Base-by-base conservation (phyloP, 2,113 vertebrate species). In the Periophthalmodon schlosseri region DNA sequence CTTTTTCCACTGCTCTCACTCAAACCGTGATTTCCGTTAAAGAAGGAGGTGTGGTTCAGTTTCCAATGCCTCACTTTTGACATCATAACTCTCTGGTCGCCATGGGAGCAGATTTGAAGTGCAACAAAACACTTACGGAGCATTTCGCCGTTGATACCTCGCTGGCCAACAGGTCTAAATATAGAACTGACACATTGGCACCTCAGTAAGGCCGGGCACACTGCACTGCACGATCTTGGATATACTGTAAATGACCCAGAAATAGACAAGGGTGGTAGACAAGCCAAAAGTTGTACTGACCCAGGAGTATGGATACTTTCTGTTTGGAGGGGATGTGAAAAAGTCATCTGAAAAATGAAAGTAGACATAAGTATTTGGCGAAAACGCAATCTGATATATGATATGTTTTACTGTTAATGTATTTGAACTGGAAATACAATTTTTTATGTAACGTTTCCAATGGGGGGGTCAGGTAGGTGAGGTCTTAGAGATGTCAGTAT, bases 71-170 rank as follows among this genome's bases (percentile, higher is more conserved):
- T 91, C 50, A 61, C 76, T 75, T 85, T 82, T 92, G 89, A 91
- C 88, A 91, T 92, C 90, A 91, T 65, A 75, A 79, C 57, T 76
- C 50, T 4, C 56, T 9, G 60, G 88, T 77, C 73, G 0, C 83
- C 75, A 90, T 89, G 87, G 90, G 77, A 89, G 93, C 92, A 72
- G 73, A 83, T 81, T 69, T 79, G 78, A 82, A 84, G 82, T 75
- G 84, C 82, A 87, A 82, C 88, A 91, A 89, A 90, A 91, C 86
- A 91, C 77, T 80, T 80, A 63, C 49, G 84, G 87, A 84, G 68
- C 72, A 61, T 72, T 78, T 86, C 28, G 73, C 78, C 8, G 8
- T 28, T 28, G 79, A 39, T 20, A 64, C 84, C 82, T 86, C 88
- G 88, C 88, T 86, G 89, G 80, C 50, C 64, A 57, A 56, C 70